Evolutionary conservation across 2,888 invertebrate species (phyloP), one percentile per base, ranked within the genome.

Genomic region (Acanthosepion esculentum): DNA sequence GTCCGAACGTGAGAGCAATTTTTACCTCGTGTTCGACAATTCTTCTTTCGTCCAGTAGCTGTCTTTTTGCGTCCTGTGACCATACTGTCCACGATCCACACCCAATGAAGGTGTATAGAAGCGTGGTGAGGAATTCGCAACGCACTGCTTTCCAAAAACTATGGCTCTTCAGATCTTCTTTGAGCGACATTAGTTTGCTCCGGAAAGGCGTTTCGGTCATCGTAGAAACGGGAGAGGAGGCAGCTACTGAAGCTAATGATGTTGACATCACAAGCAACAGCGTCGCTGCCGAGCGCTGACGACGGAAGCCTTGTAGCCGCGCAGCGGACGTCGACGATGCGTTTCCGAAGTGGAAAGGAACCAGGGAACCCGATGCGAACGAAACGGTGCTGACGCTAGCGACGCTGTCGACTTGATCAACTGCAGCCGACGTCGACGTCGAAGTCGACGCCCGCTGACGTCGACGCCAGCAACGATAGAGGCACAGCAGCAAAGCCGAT

Each of bases 121-220:
- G 98, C 12, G 99, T 99, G 94, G 99, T 99, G 94, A 99, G 96
- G 96, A 99, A 98, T 98, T 99, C 99, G 1, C 99, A 99, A 92
- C 98, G 97, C 96, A 99, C 98, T 97, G 98, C 98, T 96, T 98
- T 98, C 98, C 99, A 98, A 97, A 99, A 94, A 55, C 94, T 93
- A 41, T 93, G 48, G 20, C 93, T 93, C 53, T 93, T 93, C 29
- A 93, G n/a, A 26, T 93, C 93, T 48, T 93, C 93, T 29, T 93
- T 93, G 20, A 93, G 93, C 12, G 93, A 93, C 93, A 93, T 93
- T n/a, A 93, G 93, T n/a, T 93, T 93, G 93, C 93, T 93, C 5
- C 93, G 93, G 53, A 93, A 93, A 41, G 94, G 94, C 3, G 64
- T 94, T 59, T 94, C 94, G 41, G 59, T 94, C 55, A 94, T 64